Percentiles rank a stretch among this genome's conserved stretches.
phyloP scores from a whole-genome alignment of 2,113 vertebrate species.

The Caretta caretta region DNA sequence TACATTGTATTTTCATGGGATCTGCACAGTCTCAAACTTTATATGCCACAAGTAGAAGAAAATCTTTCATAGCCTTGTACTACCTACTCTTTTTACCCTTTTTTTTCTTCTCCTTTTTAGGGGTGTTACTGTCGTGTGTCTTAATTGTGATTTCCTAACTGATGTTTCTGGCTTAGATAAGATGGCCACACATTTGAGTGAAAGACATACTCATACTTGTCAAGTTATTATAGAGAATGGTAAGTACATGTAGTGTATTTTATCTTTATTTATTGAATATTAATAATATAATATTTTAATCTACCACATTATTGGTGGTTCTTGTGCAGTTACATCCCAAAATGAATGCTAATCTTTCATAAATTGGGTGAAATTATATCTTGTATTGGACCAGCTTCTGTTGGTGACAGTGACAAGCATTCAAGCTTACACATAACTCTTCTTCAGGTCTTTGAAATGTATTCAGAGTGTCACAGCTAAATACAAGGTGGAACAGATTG shows the following conservation, averaged over 20 bases:
- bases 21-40: background rate
- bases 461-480: background rate
- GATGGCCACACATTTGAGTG: constrained; percentile 92
- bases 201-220: constrained; percentile 87
- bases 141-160: constrained; percentile 91
- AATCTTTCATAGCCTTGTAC: background rate
- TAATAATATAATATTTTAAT: constrained; percentile 34
- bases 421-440: background rate
- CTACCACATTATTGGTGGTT: constrained; percentile 35
- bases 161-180: constrained; percentile 87
- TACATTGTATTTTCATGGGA: background rate
- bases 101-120: constrained; percentile 60
- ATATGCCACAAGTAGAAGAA: background rate
- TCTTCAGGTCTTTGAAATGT: background rate
- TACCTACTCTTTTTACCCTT: background rate
- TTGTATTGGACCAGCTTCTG: background rate
- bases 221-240: constrained; percentile 90
- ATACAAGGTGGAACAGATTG: background rate
- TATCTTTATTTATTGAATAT: constrained; percentile 8
- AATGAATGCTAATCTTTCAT: background rate
- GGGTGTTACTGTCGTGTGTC: constrained; percentile 91
- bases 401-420: background rate
- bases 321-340: background rate
- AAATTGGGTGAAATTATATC: background rate
- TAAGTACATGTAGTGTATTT: constrained; percentile 63